phyloP scores from a whole-genome alignment of 2,888 invertebrate species.

The Lasius fuliginosus region DNA sequence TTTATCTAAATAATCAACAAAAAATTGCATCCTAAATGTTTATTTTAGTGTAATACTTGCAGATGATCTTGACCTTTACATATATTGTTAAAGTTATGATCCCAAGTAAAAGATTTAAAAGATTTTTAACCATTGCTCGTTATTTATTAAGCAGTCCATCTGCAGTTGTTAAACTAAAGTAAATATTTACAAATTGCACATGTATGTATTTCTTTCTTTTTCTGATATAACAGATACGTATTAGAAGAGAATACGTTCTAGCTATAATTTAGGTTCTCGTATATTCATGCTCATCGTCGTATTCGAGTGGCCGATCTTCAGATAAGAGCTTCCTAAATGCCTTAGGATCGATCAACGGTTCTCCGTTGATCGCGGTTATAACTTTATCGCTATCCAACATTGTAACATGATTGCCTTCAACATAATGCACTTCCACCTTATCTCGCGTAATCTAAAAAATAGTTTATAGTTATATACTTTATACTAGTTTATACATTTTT shows the following conservation, averaged over 20 bases:
- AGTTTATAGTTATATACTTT: neutral
- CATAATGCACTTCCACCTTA: slow-evolving; percentile 88
- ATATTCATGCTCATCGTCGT: neutral
- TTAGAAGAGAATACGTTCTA: neutral
- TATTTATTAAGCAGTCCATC: neutral
- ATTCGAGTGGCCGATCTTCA: slow-evolving; percentile 1
- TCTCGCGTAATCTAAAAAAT: slow-evolving; percentile 87
- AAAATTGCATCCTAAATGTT: neutral
- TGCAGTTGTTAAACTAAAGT: neutral
- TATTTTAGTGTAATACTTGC: neutral
- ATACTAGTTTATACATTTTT: neutral
- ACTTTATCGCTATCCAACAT: slow-evolving; percentile 90
- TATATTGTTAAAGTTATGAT: neutral
- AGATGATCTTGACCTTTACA: neutral
- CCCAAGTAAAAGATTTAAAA: neutral
- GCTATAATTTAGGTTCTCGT: neutral
- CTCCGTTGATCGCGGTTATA: slow-evolving; percentile 85
- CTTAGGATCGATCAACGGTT: slow-evolving; percentile 79
- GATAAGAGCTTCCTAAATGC: slow-evolving; percentile 70
- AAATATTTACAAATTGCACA: neutral
- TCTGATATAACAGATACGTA: neutral
- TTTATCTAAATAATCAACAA: too few relatives aligned
- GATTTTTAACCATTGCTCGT: neutral
- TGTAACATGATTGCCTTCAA: slow-evolving; percentile 92
- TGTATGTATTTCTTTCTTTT: neutral